Evolutionary conservation across 2,797 vertebrate genomes (phyloP), one percentile per base, ranked within the genome.

Genomic region (Champsocephalus esox): DNA sequence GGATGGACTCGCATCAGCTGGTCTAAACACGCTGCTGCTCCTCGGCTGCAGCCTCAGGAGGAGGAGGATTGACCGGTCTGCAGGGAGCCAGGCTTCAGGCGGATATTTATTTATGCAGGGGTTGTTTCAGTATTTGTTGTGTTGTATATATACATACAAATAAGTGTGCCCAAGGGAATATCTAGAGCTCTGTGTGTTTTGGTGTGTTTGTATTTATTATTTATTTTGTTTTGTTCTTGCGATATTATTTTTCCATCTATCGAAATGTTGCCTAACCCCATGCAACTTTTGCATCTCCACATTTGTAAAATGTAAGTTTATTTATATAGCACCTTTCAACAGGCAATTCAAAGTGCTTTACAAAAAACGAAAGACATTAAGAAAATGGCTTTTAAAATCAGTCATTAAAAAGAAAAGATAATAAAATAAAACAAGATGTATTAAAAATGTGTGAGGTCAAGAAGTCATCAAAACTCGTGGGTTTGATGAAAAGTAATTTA

Each of bases 1-100:
- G 73, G 83, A 80, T 81, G 78, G 45, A 49, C 78, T 87, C 74
- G 38, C 80, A 74, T 79, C 80, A 88, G 88, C 82, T 68, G 68
- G 70, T 77, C 48, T 78, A 84, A 80, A 82, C 78, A 59, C 72
- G 79, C 21, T 13, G 75, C 65, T 49, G 50, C 46, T 50, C 67
- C 58, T 59, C 38, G 63, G 66, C 44, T 65, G 54, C 54, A 44
- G 65, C 73, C 38, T 49, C 41, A 57, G 78, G 46, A 62, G 0
- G 52, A 52, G 55, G n/a, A 68, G 60, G 82, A 62, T 34, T 63
- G 78, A 76, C 58, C 77, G 34, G 75, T 81, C 60, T 80, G 50
- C 61, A 38, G 58, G 28, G n/a, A 50, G 51, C 19, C 69, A 50
- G 58, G 56, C 50, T 57, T 43, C 52, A 65, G 62, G 57, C 68